Evolutionary conservation across 1,140 invertebrate species (phyloP), one percentile per base, ranked within the genome.

Genomic region (Lepidurus packardi): DNA sequence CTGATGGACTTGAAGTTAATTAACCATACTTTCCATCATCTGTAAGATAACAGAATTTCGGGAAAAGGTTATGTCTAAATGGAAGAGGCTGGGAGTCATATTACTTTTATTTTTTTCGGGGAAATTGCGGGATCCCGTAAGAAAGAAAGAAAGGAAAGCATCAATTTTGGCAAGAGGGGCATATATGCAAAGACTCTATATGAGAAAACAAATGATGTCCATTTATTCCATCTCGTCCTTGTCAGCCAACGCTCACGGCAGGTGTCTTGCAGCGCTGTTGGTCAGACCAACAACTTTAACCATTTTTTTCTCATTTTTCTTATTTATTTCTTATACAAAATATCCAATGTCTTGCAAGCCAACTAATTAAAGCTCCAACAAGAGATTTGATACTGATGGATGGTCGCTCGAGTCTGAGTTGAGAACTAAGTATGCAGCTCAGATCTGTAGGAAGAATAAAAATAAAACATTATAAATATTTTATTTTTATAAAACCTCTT

Each of bases 171-270:
- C 53, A 13, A 65, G 21, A 21, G 21, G 21, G 21, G 53, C 16
- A 65, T 65, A 21, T 13, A 65, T 65, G 16, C 16, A n/a, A n/a
- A 21, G 53, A 65, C 21, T n/a, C 1, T 5, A 13, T n/a, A 13
- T 4, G 53, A 65, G 4, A 21, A 65, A 65, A 65, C 53, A 65
- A 65, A 65, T 65, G 53, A 65, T 65, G 53, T 65, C 53, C 53
- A 65, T 65, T 65, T 65, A 21, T 65, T 65, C 13, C 53, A 65
- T 65, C 53, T 65, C 53, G 53, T 65, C 53, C 53, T 65, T 65
- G 53, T 65, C 53, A 65, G 53, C 53, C 53, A 65, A 65, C 53
- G 53, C 53, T 65, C 53, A 65, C 53, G 53, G 53, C 53, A 65
- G 53, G 53, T 65, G 53, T 65, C 53, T 65, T 65, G 53, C 16